Conservation (phyloP, 2,113 vertebrate genomes). For the Cephalophus harveyi region DNA sequence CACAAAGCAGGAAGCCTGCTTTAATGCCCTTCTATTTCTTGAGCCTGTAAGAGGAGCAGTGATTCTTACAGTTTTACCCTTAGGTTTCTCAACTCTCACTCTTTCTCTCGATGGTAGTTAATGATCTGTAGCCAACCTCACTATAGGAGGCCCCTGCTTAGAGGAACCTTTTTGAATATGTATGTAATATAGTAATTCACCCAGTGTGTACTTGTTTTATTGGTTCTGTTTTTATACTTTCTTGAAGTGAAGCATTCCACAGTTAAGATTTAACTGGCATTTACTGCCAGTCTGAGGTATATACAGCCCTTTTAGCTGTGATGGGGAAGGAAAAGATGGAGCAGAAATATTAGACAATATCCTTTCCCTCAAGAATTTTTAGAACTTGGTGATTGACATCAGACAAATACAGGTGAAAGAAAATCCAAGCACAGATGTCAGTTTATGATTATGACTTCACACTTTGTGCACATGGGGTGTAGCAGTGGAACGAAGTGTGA, state of each 20-base stretch:
- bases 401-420: constrained; percentile 15
- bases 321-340: not conserved
- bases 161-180: constrained; percentile 39
- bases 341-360: constrained; percentile 3
- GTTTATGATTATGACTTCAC: not conserved
- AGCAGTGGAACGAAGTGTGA: not conserved
- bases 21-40: not conserved
- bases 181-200: constrained; percentile 4
- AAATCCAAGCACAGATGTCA: not conserved
- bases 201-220: not conserved
- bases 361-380: constrained; percentile 18
- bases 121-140: constrained; percentile 26
- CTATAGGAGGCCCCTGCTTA: constrained; percentile 15
- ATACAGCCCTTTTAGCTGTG: not conserved
- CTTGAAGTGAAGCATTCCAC: constrained; percentile 14
- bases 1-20: not conserved
- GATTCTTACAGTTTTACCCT: constrained; percentile 10
- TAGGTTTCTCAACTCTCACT: not conserved
- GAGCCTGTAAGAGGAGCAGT: not conserved
- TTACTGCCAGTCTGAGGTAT: not conserved
- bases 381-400: not conserved
- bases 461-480: not conserved
- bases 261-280: not conserved
- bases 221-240: constrained; percentile 41
- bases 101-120: not conserved